Base-by-base conservation (phyloP, 2,797 vertebrate species). In the Allobates femoralis region DNA sequence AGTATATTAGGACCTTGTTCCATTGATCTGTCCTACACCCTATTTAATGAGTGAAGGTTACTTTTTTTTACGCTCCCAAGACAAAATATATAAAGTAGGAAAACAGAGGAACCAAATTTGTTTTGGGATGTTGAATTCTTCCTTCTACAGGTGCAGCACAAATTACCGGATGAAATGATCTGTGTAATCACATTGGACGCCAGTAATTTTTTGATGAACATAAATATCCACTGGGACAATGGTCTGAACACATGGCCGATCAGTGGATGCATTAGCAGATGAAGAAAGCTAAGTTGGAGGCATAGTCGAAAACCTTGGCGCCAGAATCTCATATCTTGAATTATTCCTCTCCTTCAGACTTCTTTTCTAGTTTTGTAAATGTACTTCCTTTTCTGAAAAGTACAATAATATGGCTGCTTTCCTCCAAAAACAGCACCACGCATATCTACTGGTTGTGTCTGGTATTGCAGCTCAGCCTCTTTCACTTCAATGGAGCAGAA, bases 91-190 rank as follows among this genome's bases (percentile, higher is more conserved):
- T 41, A 62, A 26, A 26, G 58, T 62, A 60, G 34, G 55, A 79
- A 62, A 41, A 34, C 2, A 11, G 18, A 58, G 53, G 10, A 34
- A n/a, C 53, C 56, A 79, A 46, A 79, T 79, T 41, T 60, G 77
- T 79, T 79, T 79, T 60, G 77, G 55, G 32, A 60, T 18, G 23
- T 79, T 79, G 41, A 60, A 62, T 62, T 79, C 32, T 21, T 26
- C 55, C 55, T 37, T 41, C 7, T 60, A 79, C 77, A 79, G 77
- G 77, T 79, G 77, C 60, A 78, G 76, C 32, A 46, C 55, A 62
- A 60, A 79, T 79, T 79, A 41, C 5, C 2, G 18, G 58, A 37
- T 79, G 19, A 79, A 62, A 79, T 79, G 55, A 62, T 60, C 51
- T 62, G 56, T 79, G 77, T 60, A 79, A 79, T 79, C 32, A 41